Conservation (phyloP, 2,113 vertebrate genomes). For the Paradoxurus hermaphroditus region DNA sequence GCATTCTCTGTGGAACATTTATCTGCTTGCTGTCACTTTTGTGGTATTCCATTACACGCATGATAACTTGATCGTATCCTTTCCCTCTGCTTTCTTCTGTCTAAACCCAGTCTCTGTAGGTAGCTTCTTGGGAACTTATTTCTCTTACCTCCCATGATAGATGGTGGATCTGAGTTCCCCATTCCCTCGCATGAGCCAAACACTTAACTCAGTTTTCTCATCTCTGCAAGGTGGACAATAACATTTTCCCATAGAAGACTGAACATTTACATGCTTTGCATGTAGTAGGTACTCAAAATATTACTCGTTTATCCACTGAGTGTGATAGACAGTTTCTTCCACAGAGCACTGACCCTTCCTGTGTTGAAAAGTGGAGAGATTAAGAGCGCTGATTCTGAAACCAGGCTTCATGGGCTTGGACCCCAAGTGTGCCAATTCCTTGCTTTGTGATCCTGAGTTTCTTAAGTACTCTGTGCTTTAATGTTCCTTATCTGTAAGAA, state of each 20-base stretch:
- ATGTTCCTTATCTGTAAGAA: background rate
- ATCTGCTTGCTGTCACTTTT: background rate
- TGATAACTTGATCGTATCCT: background rate
- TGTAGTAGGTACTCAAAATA: background rate
- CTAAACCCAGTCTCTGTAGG: background rate
- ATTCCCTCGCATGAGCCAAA: background rate
- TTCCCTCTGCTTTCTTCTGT: background rate
- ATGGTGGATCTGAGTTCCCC: background rate
- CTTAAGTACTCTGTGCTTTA: background rate
- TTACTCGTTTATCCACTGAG: background rate
- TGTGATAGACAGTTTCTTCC: background rate
- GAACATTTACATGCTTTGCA: background rate
- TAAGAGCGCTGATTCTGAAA: background rate
- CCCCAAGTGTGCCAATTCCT: background rate
- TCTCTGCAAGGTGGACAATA: background rate
- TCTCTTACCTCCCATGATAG: background rate
- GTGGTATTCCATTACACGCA: background rate
- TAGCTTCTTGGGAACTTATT: background rate
- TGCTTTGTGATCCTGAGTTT: background rate
- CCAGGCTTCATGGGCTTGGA: background rate
- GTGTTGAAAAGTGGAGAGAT: background rate
- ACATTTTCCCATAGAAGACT: background rate
- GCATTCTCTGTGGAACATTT: background rate
- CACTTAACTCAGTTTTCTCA: background rate
- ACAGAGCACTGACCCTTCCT: background rate